Evolutionary conservation across 2,113 vertebrate genomes (phyloP).

Genomic region (Protomyctophum bolini): DNA sequence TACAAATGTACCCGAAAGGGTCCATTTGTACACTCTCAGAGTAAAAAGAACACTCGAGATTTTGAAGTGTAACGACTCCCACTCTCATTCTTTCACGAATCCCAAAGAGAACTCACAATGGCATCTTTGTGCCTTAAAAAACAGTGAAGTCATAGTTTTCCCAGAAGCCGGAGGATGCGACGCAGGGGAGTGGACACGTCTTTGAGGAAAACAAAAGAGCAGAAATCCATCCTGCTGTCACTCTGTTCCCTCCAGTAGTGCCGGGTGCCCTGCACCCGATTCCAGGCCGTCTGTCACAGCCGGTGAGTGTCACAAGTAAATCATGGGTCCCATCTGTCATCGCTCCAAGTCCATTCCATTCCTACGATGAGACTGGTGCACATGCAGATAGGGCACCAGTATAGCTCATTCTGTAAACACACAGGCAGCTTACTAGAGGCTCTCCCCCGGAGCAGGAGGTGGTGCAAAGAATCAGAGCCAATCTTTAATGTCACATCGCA

Average conservation of each 20-base stretch:
- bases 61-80: constrained; percentile 29
- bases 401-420: neutral
- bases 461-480: neutral
- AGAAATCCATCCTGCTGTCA: constrained; percentile 44
- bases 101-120: constrained; percentile 77
- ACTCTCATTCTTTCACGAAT: constrained; percentile 70
- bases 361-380: too few species aligned
- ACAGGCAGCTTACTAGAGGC: constrained; percentile 2
- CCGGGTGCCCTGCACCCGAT: neutral
- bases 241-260: constrained; percentile 8
- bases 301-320: constrained; percentile 26
- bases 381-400: too few species aligned
- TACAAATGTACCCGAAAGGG: too few species aligned
- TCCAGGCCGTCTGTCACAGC: constrained; percentile 19
- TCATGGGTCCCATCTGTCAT: neutral
- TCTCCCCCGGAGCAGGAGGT: neutral
- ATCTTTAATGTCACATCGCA: too few species aligned
- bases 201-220: constrained; percentile 57
- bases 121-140: constrained; percentile 80
- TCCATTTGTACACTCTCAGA: too few species aligned
- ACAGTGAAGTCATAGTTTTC: constrained; percentile 85
- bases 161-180: constrained; percentile 48
- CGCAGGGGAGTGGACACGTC: constrained; percentile 33
- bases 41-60: too few species aligned
- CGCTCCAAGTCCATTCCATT: too few species aligned